These are phyloP conservation scores for Anthrax anthrax DNA, from an alignment of 2,888 invertebrate species.

Conservation along the genomic window DNA sequence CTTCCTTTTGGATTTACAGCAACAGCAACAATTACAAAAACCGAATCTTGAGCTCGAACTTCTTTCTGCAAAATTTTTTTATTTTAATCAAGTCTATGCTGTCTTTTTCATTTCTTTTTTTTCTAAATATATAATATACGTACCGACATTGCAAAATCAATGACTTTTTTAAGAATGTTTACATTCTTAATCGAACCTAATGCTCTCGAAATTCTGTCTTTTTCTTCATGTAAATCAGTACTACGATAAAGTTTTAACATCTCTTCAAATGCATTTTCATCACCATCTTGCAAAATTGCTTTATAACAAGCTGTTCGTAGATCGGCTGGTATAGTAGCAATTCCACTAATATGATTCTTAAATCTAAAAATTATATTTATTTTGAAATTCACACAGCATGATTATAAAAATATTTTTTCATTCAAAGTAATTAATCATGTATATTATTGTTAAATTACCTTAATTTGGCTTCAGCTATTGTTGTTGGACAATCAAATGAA, in stretches of 20 bases:
- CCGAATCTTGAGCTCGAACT: constrained; percentile 81
- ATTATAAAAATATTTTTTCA: not conserved
- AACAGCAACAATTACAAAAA: constrained; percentile 77
- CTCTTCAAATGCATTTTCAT: constrained; percentile 54
- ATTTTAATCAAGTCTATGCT: not conserved
- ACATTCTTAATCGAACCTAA: constrained; percentile 67
- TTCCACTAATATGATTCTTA: constrained; percentile 49
- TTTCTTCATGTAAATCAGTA: constrained; percentile 84
- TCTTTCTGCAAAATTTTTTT: constrained; percentile 66
- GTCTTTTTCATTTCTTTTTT: no score
- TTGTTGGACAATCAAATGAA: constrained; percentile 61
- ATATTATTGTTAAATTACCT: constrained; percentile 16
- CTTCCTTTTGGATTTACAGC: constrained; percentile 68
- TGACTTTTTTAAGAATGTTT: constrained; percentile 53
- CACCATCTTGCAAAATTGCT: constrained; percentile 59
- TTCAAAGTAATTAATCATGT: no score
- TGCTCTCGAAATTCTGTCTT: constrained; percentile 74
- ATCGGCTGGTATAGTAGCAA: constrained; percentile 61
- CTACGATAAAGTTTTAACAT: constrained; percentile 70
- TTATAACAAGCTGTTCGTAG: constrained; percentile 75
- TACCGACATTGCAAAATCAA: constrained; percentile 71
- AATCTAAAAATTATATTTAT: constrained; percentile 36
- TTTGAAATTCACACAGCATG: not conserved
- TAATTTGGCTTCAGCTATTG: constrained; percentile 58
- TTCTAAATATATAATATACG: constrained; percentile 24